These are phyloP conservation scores for Coenonympha arcania DNA, from an alignment of 2,888 invertebrate species.

Conservation along the genomic window DNA sequence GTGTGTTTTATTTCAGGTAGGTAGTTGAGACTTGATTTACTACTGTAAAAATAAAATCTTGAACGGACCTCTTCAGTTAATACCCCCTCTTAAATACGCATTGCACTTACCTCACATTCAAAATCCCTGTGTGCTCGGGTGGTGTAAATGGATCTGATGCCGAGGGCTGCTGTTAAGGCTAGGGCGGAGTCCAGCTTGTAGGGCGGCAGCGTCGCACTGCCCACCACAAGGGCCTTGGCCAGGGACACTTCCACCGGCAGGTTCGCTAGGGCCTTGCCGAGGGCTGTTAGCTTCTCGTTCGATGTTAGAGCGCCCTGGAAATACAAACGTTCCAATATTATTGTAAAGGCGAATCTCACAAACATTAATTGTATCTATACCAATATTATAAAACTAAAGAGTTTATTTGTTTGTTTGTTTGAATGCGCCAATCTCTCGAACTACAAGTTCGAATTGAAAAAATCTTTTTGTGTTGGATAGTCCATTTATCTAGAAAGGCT, in stretches of 20 bases:
- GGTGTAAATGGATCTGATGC: constrained; percentile 94
- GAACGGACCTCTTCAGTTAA: too few species aligned
- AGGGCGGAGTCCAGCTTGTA: constrained; percentile 82
- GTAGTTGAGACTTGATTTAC: too few species aligned
- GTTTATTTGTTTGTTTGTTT: too few species aligned
- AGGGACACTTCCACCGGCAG: constrained; percentile 95
- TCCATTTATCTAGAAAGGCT: too few species aligned
- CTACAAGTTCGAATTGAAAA: constrained; percentile 30
- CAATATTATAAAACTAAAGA: too few species aligned
- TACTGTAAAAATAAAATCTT: too few species aligned
- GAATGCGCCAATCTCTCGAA: too few species aligned
- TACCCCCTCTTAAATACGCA: not conserved
- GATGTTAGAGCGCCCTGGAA: constrained; percentile 86
- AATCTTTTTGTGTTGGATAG: not conserved
- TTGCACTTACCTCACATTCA: constrained; percentile 18
- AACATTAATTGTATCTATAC: too few species aligned
- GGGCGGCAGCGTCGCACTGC: constrained; percentile 89
- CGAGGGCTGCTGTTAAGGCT: constrained; percentile 91
- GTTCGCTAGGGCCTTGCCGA: constrained; percentile 89
- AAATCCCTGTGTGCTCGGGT: constrained; percentile 77
- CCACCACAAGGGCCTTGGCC: constrained; percentile 96
- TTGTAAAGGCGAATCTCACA: too few species aligned
- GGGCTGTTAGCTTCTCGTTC: constrained; percentile 86
- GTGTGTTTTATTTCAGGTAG: too few species aligned
- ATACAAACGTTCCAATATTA: too few species aligned